Conservation (phyloP, 2,113 vertebrate genomes). For the Chelonoidis abingdonii region DNA sequence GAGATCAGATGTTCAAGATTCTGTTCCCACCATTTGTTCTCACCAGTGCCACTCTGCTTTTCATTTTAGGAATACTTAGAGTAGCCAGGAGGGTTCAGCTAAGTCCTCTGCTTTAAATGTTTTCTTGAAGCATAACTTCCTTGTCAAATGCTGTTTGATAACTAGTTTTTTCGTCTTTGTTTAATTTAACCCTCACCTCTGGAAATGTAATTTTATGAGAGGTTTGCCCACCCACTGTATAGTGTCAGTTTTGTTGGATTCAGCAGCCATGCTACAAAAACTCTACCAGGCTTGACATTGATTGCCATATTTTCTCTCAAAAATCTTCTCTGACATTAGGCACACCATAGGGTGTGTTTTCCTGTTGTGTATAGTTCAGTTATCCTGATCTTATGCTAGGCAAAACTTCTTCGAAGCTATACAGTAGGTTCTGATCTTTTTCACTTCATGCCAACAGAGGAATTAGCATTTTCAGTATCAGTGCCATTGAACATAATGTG, state of each 20-base stretch:
- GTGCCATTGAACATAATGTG: not conserved
- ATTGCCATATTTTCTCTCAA: not conserved
- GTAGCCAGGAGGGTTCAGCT: not conserved
- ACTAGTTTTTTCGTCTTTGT: not conserved
- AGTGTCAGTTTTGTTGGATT: not conserved
- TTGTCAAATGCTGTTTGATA: not conserved
- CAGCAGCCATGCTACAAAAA: not conserved
- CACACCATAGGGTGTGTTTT: not conserved
- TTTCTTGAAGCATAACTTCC: not conserved
- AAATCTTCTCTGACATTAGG: not conserved
- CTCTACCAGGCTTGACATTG: not conserved
- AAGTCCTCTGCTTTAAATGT: not conserved
- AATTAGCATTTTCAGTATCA: not conserved
- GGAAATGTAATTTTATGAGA: not conserved
- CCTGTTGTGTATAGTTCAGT: not conserved
- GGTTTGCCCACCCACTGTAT: not conserved
- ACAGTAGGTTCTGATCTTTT: not conserved
- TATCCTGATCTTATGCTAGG: not conserved
- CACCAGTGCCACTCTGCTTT: not conserved
- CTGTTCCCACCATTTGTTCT: not conserved
- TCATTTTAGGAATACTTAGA: not conserved
- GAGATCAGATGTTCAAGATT: not conserved
- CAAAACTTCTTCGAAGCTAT: not conserved
- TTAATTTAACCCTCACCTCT: not conserved
- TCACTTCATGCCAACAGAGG: not conserved